Base-by-base conservation (phyloP, 2,797 vertebrate genomes). In the Paratrypauchen microcephalus region DNA sequence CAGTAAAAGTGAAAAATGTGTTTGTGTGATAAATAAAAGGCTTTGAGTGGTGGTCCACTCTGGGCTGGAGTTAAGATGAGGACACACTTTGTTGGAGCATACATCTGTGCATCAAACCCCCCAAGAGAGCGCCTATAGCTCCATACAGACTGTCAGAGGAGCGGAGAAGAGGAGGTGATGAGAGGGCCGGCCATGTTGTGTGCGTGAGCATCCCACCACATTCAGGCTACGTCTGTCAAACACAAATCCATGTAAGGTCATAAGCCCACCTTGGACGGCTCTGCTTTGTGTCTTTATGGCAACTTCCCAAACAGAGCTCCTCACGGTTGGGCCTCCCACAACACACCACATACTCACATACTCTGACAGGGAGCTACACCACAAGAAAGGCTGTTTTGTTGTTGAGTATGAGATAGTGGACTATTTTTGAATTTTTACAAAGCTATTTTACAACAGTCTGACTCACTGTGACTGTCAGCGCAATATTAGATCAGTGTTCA, bases 241-340 rank as follows among this genome's bases (percentile, higher is more conserved):
- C 30, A 89, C 86, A 86, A 73, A 89, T 86, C 90, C 91, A 91
- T 93, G 86, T 91, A 92, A 87, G 92, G 91, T 92, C 82, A 92
- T 87, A 79, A 86, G 83, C 79, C 83, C 75, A 80, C 86, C 81
- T 90, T 70, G 70, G 77, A 81, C 62, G 79, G 87, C 85, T 93
- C 92, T 92, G 91, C 83, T 92, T 91, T 90, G 81, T 91, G 87
- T 92, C 88, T 83, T 81, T 80, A 80, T 91, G 91, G 87, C 85
- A 91, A 90, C 83, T 88, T 86, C 88, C 88, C 88, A 92, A 93
- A 92, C 88, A 91, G 79, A 78, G 83, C 72, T 88, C 74, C 81
- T 87, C 82, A 86, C 75, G 81, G 79, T 79, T 85, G 85, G 81
- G 73, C 80, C 81, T 88, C 83, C 79, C 85, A 88, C 75, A 82